phyloP scores from a whole-genome alignment of 1,140 invertebrate species.

The Lasaia peninsularis region DNA sequence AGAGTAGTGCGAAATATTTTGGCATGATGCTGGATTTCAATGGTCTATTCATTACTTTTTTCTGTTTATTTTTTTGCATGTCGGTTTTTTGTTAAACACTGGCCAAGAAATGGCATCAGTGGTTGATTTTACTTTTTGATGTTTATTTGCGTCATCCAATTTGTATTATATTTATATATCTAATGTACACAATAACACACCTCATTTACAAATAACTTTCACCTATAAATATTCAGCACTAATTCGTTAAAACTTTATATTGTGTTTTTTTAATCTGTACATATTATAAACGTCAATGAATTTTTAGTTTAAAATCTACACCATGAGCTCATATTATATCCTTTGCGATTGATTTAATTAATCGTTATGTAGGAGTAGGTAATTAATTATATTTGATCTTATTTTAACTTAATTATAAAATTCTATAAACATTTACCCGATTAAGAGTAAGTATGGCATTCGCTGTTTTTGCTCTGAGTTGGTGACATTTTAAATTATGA shows the following conservation, averaged over 20 bases:
- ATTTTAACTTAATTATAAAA: too few relatives aligned
- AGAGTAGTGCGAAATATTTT: slow-evolving; percentile 67
- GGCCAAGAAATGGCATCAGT: neutral
- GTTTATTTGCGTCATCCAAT: slow-evolving; percentile 9
- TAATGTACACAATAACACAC: slow-evolving; percentile 1
- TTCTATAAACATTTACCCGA: too few relatives aligned
- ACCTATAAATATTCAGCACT: slow-evolving; percentile 6
- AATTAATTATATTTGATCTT: too few relatives aligned
- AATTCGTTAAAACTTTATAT: slow-evolving; percentile 4
- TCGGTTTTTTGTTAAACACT: slow-evolving; percentile 29
- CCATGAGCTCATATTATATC: neutral
- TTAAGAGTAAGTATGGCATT: too few relatives aligned
- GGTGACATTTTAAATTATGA: too few relatives aligned
- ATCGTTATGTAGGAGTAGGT: too few relatives aligned
- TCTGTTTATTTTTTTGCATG: slow-evolving; percentile 22
- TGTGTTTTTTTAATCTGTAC: slow-evolving; percentile 15
- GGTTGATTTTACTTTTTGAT: slow-evolving; percentile 4
- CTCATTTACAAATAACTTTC: slow-evolving; percentile 8
- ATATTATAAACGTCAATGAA: slow-evolving; percentile 18
- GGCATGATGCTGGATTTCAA: slow-evolving; percentile 65
- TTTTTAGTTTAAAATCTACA: slow-evolving; percentile 15
- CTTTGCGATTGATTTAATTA: too few relatives aligned
- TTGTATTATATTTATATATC: slow-evolving; percentile 6
- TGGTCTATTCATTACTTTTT: slow-evolving; percentile 46
- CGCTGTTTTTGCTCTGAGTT: too few relatives aligned